Percentiles rank a stretch among this genome's conserved stretches.
These are phyloP conservation scores for Lordiphosa fenestrarum DNA, from an alignment of 2,888 invertebrate genomes.

Conservation along the genomic window DNA sequence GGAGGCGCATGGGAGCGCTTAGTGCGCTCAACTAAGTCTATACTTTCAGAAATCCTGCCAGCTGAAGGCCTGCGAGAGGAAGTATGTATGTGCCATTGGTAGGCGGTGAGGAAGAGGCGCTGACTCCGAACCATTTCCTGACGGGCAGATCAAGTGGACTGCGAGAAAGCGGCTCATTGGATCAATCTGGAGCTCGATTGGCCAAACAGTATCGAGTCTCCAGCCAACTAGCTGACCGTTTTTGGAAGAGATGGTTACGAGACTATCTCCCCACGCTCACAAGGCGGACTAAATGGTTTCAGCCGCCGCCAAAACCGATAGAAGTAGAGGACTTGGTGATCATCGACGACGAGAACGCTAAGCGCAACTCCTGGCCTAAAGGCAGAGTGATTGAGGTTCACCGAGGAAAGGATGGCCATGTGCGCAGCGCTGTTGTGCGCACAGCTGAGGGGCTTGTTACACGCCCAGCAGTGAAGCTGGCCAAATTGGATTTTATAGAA, in stretches of 20 bases:
- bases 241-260: not conserved
- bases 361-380: conserved; percentile 9
- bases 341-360: conserved; percentile 8
- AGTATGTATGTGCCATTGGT: too few species aligned
- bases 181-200: not conserved
- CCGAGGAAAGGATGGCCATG: not conserved
- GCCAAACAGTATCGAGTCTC: not conserved
- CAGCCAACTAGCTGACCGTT: not conserved
- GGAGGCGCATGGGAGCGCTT: too few species aligned
- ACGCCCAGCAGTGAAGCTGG: not conserved
- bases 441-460: not conserved
- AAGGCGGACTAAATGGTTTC: conserved; percentile 3
- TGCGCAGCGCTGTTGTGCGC: not conserved
- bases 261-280: not conserved
- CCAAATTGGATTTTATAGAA: too few species aligned
- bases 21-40: too few species aligned
- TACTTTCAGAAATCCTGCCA: too few species aligned
- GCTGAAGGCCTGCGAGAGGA: too few species aligned
- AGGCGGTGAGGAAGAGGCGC: too few species aligned
- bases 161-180: not conserved
- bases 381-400: conserved; percentile 8
- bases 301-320: too few species aligned
- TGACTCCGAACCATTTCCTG: too few species aligned
- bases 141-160: not conserved
- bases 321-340: conserved; percentile 6